Evolutionary conservation across 1,140 invertebrate species (phyloP).

Genomic region (Penaeus japonicus): DNA sequence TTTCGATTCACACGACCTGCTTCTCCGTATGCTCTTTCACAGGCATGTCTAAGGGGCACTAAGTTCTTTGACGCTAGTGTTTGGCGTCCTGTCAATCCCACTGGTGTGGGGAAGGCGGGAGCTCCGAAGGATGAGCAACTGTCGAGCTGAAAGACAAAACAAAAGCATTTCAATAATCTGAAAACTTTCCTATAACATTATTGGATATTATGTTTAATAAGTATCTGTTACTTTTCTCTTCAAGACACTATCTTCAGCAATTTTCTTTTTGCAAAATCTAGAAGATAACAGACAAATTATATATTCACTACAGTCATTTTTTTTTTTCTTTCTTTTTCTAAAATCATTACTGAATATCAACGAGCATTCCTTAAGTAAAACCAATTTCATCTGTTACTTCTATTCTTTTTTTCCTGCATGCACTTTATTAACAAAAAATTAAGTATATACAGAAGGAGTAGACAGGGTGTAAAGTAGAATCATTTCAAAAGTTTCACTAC

Average conservation of each 20-base stretch:
- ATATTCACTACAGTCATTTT: too few relatives aligned
- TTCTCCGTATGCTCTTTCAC: background rate
- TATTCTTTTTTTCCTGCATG: too few relatives aligned
- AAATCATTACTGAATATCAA: too few relatives aligned
- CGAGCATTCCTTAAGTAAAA: too few relatives aligned
- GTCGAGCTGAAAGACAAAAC: constrained; percentile 81
- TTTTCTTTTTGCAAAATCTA: too few relatives aligned
- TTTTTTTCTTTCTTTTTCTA: too few relatives aligned
- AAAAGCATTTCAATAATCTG: constrained; percentile 45
- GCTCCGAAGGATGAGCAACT: constrained; percentile 95
- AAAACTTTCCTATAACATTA: background rate
- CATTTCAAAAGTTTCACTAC: background rate
- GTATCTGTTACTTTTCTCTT: too few relatives aligned
- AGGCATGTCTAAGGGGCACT: background rate
- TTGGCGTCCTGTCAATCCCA: constrained; percentile 74
- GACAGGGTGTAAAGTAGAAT: background rate
- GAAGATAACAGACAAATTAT: too few relatives aligned
- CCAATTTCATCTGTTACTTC: too few relatives aligned
- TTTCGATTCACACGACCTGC: background rate
- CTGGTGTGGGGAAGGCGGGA: constrained; percentile 95
- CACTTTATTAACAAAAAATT: too few relatives aligned
- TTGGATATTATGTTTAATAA: background rate
- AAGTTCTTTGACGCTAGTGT: constrained; percentile 28
- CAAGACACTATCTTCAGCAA: too few relatives aligned
- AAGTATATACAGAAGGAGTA: too few relatives aligned